Evolutionary conservation across 2,888 invertebrate species (phyloP).

Genomic region (Cosmorhoe ocellata): DNA sequence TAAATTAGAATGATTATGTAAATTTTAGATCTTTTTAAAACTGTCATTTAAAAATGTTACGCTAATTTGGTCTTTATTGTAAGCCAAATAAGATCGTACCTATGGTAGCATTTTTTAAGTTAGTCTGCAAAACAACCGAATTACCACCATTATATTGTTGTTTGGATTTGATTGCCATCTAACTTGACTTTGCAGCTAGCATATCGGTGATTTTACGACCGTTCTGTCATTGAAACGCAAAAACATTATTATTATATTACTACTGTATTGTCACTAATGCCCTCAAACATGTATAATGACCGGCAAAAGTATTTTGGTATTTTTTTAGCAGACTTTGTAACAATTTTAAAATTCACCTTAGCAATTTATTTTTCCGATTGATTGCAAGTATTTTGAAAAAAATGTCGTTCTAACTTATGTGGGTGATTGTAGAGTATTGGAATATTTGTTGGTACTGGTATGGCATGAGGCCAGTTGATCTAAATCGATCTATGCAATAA

Average conservation of each 20-base stretch:
- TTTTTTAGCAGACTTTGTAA: too few species aligned
- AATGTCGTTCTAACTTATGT: neutral
- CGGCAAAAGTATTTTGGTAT: neutral
- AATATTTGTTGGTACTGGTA: slow-evolving; percentile 19
- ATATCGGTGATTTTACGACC: neutral
- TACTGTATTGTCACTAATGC: neutral
- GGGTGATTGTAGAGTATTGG: slow-evolving; percentile 7
- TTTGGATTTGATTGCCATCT: neutral
- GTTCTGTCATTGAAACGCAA: neutral
- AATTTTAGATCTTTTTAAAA: too few species aligned
- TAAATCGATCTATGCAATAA: slow-evolving; percentile 26
- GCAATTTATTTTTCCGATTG: too few species aligned
- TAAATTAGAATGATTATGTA: too few species aligned
- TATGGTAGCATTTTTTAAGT: too few species aligned
- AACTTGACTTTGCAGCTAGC: neutral
- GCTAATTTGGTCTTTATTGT: too few species aligned
- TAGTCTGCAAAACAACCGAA: too few species aligned
- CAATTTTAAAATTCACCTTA: too few species aligned
- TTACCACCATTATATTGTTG: too few species aligned
- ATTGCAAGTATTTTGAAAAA: too few species aligned
- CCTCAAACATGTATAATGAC: neutral
- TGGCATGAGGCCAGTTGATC: slow-evolving; percentile 29
- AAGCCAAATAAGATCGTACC: too few species aligned
- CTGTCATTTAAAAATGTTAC: too few species aligned
- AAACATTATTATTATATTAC: neutral